phyloP scores from a whole-genome alignment of 2,113 vertebrate species.

The Otus sunia region DNA sequence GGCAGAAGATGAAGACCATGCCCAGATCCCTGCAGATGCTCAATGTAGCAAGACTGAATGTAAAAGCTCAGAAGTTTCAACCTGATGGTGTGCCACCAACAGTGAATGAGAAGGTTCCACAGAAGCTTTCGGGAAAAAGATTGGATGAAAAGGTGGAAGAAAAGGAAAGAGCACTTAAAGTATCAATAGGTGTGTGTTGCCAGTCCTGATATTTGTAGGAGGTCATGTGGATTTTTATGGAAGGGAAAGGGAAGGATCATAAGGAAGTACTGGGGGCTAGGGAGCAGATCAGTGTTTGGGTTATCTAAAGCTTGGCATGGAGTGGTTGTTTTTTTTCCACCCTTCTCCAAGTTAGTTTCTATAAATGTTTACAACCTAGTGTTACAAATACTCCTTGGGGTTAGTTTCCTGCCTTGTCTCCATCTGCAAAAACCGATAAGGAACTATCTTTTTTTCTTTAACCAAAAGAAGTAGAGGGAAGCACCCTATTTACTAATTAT shows the following conservation, averaged over 20 bases:
- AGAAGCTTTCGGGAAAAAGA: slow-evolving; percentile 64
- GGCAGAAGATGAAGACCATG: slow-evolving; percentile 97
- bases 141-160: slow-evolving; percentile 71
- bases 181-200: slow-evolving; percentile 26
- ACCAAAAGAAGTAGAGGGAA: not conserved
- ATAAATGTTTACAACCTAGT: not conserved
- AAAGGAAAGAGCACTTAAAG: slow-evolving; percentile 63
- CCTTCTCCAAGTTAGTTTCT: not conserved
- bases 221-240: not conserved
- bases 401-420: not conserved
- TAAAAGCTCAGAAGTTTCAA: slow-evolving; percentile 89
- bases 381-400: not conserved
- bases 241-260: not conserved
- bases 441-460: not conserved
- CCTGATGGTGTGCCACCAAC: slow-evolving; percentile 64
- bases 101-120: slow-evolving; percentile 63
- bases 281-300: not conserved
- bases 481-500: not conserved
- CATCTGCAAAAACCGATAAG: not conserved
- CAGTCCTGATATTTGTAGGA: not conserved
- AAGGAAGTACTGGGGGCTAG: not conserved
- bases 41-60: slow-evolving; percentile 90
- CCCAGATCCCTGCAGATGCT: slow-evolving; percentile 96
- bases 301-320: not conserved
- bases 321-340: not conserved